Percentiles rank a stretch among this genome's conserved stretches.
Conservation (phyloP, 2,113 vertebrate genomes). For the Hypomesus transpacificus region DNA sequence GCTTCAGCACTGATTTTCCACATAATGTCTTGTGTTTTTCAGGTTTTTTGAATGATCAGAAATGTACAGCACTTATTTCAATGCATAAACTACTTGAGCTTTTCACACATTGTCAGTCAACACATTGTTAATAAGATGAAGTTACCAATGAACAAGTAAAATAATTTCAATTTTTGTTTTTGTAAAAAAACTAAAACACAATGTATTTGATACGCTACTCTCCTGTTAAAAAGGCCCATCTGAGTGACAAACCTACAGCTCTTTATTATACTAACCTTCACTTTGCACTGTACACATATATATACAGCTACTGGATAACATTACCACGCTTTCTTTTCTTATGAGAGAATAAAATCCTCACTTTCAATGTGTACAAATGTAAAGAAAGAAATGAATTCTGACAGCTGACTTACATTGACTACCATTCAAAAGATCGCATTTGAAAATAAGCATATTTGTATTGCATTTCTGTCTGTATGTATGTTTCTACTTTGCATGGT, state of each 20-base stretch:
- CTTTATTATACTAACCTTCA: background rate
- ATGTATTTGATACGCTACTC: too few species aligned
- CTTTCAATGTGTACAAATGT: background rate
- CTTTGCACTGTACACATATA: slow-evolving; percentile 15
- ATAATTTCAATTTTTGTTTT: too few species aligned
- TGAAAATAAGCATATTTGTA: background rate
- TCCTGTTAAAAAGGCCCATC: too few species aligned
- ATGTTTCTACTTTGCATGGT: background rate
- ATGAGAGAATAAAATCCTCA: background rate
- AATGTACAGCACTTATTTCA: slow-evolving; percentile 10
- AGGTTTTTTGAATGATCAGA: slow-evolving; percentile 19
- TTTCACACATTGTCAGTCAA: too few species aligned
- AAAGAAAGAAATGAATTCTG: background rate
- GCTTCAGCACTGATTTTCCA: slow-evolving; percentile 2
- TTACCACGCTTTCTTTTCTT: background rate
- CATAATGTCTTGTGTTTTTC: slow-evolving; percentile 21
- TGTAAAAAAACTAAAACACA: too few species aligned
- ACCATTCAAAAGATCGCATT: slow-evolving; percentile 4
- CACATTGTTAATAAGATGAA: too few species aligned
- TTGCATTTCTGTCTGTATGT: background rate
- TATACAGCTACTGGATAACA: slow-evolving; percentile 10
- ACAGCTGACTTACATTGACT: background rate
- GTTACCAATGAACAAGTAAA: too few species aligned
- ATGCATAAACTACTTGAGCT: slow-evolving; percentile 39
- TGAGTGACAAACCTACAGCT: too few species aligned